Conservation (phyloP, 2,888 invertebrate genomes). For the Dichetophora obliterata region DNA sequence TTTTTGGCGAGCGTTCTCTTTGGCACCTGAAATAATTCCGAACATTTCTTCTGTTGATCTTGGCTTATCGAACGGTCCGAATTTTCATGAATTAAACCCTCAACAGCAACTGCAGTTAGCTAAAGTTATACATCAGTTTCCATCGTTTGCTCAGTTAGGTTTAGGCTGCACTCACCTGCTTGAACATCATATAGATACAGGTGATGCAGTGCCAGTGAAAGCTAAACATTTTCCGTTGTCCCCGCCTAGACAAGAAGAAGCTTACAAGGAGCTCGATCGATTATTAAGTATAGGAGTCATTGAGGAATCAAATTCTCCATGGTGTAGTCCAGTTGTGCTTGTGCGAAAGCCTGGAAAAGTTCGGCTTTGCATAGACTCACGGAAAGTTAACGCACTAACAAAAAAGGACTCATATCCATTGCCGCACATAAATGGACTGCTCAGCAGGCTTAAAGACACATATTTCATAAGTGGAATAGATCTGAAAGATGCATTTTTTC, state of each 20-base stretch:
- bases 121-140: neutral
- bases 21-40: neutral
- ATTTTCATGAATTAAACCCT: neutral
- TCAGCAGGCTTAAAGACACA: no score
- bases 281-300: neutral
- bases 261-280: neutral
- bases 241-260: conserved; percentile 2
- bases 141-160: neutral
- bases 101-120: neutral
- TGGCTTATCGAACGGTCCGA: neutral
- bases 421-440: no score
- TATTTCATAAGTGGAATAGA: no score
- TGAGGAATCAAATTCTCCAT: conserved; percentile 1
- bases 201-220: neutral
- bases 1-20: neutral
- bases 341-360: no score
- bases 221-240: conserved; percentile 10
- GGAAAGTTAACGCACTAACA: no score
- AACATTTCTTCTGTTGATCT: neutral
- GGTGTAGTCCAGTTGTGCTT: conserved; percentile 27
- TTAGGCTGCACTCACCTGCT: neutral
- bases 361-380: no score
- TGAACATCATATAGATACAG: neutral
- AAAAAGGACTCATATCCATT: no score
- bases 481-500: no score